These are phyloP conservation scores for Listronotus oregonensis DNA, from an alignment of 1,140 invertebrate species.

Conservation along the genomic window DNA sequence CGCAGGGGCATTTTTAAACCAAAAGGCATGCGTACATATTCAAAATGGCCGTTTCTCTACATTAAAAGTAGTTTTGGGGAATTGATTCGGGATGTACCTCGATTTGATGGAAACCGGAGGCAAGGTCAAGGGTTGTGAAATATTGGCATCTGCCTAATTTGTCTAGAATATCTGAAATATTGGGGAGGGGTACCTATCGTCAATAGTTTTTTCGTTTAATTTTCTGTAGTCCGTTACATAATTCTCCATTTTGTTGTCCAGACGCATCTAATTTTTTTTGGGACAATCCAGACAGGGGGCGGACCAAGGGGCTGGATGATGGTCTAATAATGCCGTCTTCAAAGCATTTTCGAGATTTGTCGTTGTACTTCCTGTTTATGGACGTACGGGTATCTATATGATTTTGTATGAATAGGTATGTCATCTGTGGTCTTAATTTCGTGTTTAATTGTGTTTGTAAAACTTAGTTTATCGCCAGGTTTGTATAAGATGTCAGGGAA, in stretches of 20 bases:
- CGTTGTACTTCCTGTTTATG: conserved; percentile 54
- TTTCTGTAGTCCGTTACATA: conserved; percentile 53
- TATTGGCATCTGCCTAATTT: too few relatives aligned
- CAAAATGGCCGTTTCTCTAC: conserved; percentile 13
- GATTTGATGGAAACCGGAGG: conserved; percentile 32
- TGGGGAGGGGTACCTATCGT: too few relatives aligned
- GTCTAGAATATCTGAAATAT: too few relatives aligned
- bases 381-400: conserved; percentile 50
- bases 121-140: too few relatives aligned
- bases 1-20: conserved; percentile 50
- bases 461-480: conserved; percentile 29
- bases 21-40: conserved; percentile 55
- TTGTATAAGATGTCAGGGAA: conserved; percentile 42
- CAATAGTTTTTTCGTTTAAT: too few relatives aligned
- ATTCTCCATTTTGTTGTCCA: conserved; percentile 50
- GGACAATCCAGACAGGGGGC: conserved; percentile 45
- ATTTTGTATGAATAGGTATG: conserved; percentile 45
- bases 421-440: conserved; percentile 40
- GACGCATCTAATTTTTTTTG: conserved; percentile 44
- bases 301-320: conserved; percentile 44
- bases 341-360: conserved; percentile 55
- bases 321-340: conserved; percentile 53
- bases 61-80: conserved; percentile 26
- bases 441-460: conserved; percentile 36
- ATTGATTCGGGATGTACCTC: conserved; percentile 14